Base-by-base conservation (phyloP, 2,888 invertebrate species). In the Hipparchia semele region DNA sequence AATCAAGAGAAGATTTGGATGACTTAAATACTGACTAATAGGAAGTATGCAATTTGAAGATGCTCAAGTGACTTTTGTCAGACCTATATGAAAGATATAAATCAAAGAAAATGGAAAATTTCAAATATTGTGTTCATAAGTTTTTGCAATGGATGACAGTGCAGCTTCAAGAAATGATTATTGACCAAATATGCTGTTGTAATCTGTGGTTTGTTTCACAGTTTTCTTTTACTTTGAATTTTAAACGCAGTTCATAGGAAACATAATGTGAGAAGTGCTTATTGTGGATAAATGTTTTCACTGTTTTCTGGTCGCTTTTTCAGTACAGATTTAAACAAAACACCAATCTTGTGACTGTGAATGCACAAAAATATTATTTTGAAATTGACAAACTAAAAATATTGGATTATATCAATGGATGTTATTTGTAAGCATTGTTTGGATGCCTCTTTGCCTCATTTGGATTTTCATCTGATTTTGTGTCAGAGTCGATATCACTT, bases 301-400 rank as follows among this genome's bases (percentile, higher is more conserved):
- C 90, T 84, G 85, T 89, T 90, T 88, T 91, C 85, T 90, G 86
- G 87, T 92, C 90, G 89, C 90, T 88, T 92, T 79, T 92, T 92
- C 91, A 92, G 92, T 92, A 88, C 81, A 85, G 83, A 86, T 84
- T 87, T 83, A 89, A 89, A 88, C 86, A 85, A 80, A 86, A 87
- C 90, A 92, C 89, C 86, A 85, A 85, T 82, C 77, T 83, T 84
- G 83, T 87, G 86, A 88, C 84, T 86, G 56, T 67, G 82, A 84
- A 83, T 86, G 85, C 88, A 87, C 87, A 86, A 73, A 82, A 80
- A 79, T 77, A 78, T 81, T 80, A 69, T 79, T 78, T 79, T 79
- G 77, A 79, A 78, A 75, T 77, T 80, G 79, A 80, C 77, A 79
- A 77, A 69, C 51, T 71, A 77, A 68, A 80, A 76, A 75, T 78